Base-by-base conservation (phyloP, 2,888 invertebrate species). In the Spicauda simplicius region DNA sequence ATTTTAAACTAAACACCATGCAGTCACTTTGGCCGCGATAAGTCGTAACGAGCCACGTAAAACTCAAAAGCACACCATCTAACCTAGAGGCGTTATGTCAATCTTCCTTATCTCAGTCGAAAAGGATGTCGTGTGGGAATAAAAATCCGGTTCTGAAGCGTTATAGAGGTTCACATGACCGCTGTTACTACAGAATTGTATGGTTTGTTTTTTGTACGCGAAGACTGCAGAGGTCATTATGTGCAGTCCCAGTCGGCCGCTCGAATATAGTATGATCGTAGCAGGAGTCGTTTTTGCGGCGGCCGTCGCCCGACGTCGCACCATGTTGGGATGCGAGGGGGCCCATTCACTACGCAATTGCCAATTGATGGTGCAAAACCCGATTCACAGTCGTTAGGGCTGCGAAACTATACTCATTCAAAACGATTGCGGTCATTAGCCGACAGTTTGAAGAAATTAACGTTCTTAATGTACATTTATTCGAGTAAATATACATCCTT, bases 261-360 rank as follows among this genome's bases (percentile, higher is more conserved):
- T 25, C 56, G 58, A 10, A 30, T 54, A 33, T 56, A 66, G 61
- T 56, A 55, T 60, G 48, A 19, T 60, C 60, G 62, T 55, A 62
- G 59, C 56, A 16, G 54, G 68, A 58, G 58, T 64, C 48, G 61
- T 76, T 76, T 76, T 76, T 74, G 73, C 70, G 61, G 63, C 48
- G 70, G 69, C 70, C 68, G 73, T 69, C 74, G 76, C 74, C 75
- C 76, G 75, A 70, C 76, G 76, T 74, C 80, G 77, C 80, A 73
- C 81, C 83, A 76, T 80, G 73, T 83, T 76, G 72, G 77, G 80
- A 74, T 19, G 77, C 76, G 79, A 80, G 81, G 83, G 82, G 81
- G 80, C 82, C 86, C 89, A 90, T 91, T 90, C 89, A 90, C 85
- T 77, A 79, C 75, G 80, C 81, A 77, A 83, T 85, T 82, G 83